These are phyloP conservation scores for Agrypnus murinus DNA, from an alignment of 2,888 invertebrate genomes.

Conservation along the genomic window DNA sequence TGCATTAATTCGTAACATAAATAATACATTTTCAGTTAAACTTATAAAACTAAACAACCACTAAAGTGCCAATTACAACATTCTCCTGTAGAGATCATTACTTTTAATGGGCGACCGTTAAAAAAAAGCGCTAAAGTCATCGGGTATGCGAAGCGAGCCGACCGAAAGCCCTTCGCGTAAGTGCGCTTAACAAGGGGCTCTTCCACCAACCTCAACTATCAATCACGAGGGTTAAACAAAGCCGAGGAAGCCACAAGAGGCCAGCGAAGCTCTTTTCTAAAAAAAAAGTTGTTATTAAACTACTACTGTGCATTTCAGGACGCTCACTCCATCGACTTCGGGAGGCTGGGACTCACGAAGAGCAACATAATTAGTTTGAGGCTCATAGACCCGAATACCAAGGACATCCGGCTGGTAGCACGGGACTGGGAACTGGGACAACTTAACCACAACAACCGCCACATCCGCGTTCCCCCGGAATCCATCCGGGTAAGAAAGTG, in stretches of 20 bases:
- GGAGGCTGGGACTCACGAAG: slow-evolving; percentile 74
- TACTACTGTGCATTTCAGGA: slow-evolving; percentile 72
- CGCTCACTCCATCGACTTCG: slow-evolving; percentile 78
- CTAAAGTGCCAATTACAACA: slow-evolving; percentile 30
- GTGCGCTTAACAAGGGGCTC: slow-evolving; percentile 38
- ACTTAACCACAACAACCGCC: slow-evolving; percentile 51
- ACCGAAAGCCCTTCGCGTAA: slow-evolving; percentile 39
- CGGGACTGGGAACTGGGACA: slow-evolving; percentile 68
- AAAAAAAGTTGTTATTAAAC: slow-evolving; percentile 36
- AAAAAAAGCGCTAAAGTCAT: slow-evolving; percentile 42
- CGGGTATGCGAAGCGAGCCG: slow-evolving; percentile 38
- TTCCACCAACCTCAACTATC: slow-evolving; percentile 45
- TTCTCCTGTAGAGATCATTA: slow-evolving; percentile 32
- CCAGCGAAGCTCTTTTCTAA: slow-evolving; percentile 29
- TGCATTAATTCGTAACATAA: too few relatives aligned
- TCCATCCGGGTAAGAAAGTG: slow-evolving; percentile 53
- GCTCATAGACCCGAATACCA: slow-evolving; percentile 75
- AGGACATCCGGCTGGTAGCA: slow-evolving; percentile 72
- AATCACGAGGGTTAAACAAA: slow-evolving; percentile 47
- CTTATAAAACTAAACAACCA: slow-evolving; percentile 22
- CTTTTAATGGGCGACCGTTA: slow-evolving; percentile 45
- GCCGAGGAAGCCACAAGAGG: slow-evolving; percentile 35
- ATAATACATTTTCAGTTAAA: slow-evolving; percentile 4
- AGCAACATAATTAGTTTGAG: slow-evolving; percentile 83
- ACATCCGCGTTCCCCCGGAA: slow-evolving; percentile 52